Conservation (phyloP, 2,797 vertebrate species). For the Enteromius mattozi region DNA sequence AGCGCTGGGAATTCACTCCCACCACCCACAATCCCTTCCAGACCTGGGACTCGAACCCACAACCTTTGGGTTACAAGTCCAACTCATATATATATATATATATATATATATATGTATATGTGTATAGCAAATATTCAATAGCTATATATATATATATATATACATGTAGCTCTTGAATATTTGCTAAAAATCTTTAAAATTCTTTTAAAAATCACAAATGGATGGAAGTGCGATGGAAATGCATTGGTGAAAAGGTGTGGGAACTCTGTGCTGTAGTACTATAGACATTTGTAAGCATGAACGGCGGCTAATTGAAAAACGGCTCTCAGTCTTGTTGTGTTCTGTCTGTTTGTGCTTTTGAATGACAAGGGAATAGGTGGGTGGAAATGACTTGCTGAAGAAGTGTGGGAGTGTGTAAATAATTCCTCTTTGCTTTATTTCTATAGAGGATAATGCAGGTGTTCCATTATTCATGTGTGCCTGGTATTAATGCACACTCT, state of each 20-base stretch:
- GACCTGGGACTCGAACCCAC: too few relatives aligned
- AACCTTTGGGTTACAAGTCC: too few relatives aligned
- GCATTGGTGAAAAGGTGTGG: neutral
- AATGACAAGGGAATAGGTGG: constrained; percentile 25
- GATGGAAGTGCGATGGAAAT: neutral
- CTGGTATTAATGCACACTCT: constrained; percentile 66
- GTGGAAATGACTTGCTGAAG: constrained; percentile 8
- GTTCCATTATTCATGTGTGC: constrained; percentile 73
- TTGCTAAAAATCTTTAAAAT: neutral
- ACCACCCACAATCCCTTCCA: too few relatives aligned
- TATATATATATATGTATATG: too few relatives aligned
- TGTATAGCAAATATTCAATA: too few relatives aligned
- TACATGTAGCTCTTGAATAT: too few relatives aligned
- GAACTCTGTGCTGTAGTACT: neutral
- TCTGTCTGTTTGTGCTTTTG: neutral
- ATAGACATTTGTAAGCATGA: constrained; percentile 1
- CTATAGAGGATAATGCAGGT: constrained; percentile 58
- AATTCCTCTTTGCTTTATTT: constrained; percentile 21
- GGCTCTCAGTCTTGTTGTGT: neutral
- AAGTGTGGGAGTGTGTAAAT: constrained; percentile 33
- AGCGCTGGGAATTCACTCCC: too few relatives aligned
- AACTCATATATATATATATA: too few relatives aligned
- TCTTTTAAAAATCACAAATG: neutral
- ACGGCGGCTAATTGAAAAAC: constrained; percentile 26
- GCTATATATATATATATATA: too few relatives aligned